Conservation (phyloP, 92 coral and sea anemone species). For the Muricea muricata region DNA sequence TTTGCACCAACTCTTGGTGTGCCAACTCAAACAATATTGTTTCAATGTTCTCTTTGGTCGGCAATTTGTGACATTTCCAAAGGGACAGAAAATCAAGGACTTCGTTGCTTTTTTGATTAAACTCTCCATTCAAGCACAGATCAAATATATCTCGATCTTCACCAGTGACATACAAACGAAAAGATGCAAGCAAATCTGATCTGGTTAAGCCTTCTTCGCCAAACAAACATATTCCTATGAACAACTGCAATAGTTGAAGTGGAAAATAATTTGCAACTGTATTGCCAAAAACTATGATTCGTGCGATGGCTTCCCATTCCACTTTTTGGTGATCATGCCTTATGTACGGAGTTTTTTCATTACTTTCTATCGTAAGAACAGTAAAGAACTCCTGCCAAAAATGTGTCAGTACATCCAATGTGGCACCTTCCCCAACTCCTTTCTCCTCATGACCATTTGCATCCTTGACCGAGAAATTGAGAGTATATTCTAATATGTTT, state of each 20-base stretch:
- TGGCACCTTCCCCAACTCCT: conserved; percentile 50
- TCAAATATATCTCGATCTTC: conserved; percentile 44
- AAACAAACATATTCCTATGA: conserved; percentile 32
- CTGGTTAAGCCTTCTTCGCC: conserved; percentile 30
- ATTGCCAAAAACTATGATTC: conserved; percentile 34
- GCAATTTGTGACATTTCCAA: conserved; percentile 54
- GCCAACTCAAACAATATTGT: conserved; percentile 60
- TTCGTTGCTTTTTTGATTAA: conserved; percentile 53
- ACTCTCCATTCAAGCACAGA: conserved; percentile 18
- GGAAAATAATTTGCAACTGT: conserved; percentile 33
- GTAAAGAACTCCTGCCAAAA: conserved; percentile 38
- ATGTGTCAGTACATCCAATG: conserved; percentile 10
- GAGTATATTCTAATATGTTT: conserved; percentile 9
- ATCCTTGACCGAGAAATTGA: conserved; percentile 21
- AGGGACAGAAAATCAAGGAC: conserved; percentile 44
- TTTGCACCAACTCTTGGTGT: conserved; percentile 70
- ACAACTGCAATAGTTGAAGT: conserved; percentile 3
- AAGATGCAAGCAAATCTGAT: conserved; percentile 23
- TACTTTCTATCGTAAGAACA: conserved; percentile 20
- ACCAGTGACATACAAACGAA: conserved; percentile 28
- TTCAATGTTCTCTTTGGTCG: conserved; percentile 49
- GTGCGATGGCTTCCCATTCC: conserved; percentile 44
- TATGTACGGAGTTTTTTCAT: conserved; percentile 40
- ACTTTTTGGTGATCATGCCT: conserved; percentile 33
- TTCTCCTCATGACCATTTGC: conserved; percentile 34